Evolutionary conservation across 92 coral and sea anemone species (phyloP), one percentile per base, ranked within the genome.

Genomic region (Blastomussa wellsi): DNA sequence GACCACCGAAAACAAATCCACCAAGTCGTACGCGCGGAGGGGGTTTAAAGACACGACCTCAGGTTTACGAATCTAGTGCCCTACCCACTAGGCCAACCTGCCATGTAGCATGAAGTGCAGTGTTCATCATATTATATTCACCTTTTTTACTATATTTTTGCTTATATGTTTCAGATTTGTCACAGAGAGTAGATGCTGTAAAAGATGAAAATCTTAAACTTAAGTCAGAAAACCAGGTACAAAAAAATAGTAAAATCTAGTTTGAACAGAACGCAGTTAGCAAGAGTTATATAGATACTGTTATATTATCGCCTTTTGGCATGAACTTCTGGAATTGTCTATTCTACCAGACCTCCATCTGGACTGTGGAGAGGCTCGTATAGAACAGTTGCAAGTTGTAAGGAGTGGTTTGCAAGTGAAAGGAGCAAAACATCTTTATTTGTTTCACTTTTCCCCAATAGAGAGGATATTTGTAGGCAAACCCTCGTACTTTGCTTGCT

Each of bases 111-210:
- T n/a, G n/a, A n/a, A n/a, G n/a, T n/a, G n/a, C n/a, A n/a, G n/a
- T n/a, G n/a, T n/a, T n/a, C n/a, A n/a, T n/a, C n/a, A n/a, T n/a
- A n/a, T n/a, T n/a, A n/a, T n/a, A n/a, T n/a, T 22, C 62, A 55
- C 62, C 44, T 3, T 44, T 44, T 0, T 44, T 44, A 44, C 12
- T 44, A 3, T 44, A n/a, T 44, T 44, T 44, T 44, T 3, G 49
- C 49, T 44, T 44, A 3, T 26, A 9, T 26, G 17, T 55, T 77
- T 24, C 77, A 96, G 98, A 96, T 84, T 88, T 96, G 72, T 97
- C 99, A 55, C 99, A 97, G 87, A 95, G 99, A 83, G 99, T 97
- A 70, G 98, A 97, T 91, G 99, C 99, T 32, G 98, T 97, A 9
- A 97, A 97, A 80, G 99, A 97, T 88, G 99, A 97, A 77, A 97